A percentile compares a stretch with the other conserved stretches of the same genome.
These are phyloP conservation scores for Tapera naevia DNA, from an alignment of 2,797 vertebrate species.

Conservation along the genomic window DNA sequence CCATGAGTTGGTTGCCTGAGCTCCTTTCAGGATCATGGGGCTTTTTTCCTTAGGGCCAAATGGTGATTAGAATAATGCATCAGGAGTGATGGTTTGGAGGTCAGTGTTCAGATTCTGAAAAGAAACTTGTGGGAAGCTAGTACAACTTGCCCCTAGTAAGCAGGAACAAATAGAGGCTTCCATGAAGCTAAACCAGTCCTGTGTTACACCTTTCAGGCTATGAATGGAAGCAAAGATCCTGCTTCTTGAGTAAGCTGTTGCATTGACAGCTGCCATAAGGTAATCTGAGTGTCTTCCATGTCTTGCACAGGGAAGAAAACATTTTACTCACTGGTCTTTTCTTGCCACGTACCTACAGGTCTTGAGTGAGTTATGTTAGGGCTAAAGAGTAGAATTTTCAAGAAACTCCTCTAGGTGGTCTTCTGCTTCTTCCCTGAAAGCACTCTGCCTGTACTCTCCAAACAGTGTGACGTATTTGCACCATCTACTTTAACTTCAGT, in stretches of 20 bases:
- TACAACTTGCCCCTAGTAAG: background rate
- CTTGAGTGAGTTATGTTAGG: background rate
- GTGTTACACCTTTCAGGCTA: background rate
- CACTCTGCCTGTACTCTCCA: background rate
- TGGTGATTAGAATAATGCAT: background rate
- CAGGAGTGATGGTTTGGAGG: background rate
- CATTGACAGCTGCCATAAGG: background rate
- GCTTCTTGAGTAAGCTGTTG: background rate
- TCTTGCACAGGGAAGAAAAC: background rate
- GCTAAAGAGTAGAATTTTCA: background rate
- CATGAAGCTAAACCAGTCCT: background rate
- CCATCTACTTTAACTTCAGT: background rate
- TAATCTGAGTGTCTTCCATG: background rate
- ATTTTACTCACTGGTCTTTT: background rate
- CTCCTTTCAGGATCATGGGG: no score
- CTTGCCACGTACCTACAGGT: accelerated
- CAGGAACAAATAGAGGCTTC: background rate
- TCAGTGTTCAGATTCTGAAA: background rate
- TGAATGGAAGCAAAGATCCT: background rate
- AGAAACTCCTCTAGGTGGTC: background rate
- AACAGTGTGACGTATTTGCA: background rate
- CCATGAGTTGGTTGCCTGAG: background rate
- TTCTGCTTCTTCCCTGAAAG: background rate
- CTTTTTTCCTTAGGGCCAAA: background rate
- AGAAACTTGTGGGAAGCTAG: background rate